Conservation (phyloP, 92 coral and sea anemone species). For the Zoanthus solanderi region DNA sequence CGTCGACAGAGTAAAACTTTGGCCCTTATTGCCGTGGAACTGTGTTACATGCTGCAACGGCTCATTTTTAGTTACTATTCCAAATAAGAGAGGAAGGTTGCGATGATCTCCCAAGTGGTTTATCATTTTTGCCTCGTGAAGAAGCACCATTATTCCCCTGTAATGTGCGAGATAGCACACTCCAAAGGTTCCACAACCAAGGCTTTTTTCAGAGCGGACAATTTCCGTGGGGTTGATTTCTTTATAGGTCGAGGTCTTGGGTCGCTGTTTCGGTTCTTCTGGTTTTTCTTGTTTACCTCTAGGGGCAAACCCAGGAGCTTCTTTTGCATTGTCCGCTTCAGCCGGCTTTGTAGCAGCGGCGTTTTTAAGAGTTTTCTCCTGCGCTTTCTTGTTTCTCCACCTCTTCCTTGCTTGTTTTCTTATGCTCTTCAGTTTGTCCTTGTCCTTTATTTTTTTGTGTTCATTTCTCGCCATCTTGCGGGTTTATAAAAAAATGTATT, state of each 20-base stretch:
- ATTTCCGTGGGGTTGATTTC: background rate
- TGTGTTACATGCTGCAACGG: background rate
- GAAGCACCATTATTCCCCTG: background rate
- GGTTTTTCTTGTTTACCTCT: background rate
- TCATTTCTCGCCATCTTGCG: constrained; percentile 45
- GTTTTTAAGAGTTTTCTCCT: constrained; percentile 30
- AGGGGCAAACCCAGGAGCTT: background rate
- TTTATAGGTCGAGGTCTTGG: background rate
- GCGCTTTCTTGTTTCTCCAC: constrained; percentile 52
- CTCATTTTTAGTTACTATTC: background rate
- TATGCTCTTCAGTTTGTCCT: constrained; percentile 3
- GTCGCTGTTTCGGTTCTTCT: background rate
- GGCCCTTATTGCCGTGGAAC: background rate
- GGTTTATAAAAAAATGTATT: background rate
- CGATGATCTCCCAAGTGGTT: background rate
- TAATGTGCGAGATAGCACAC: background rate
- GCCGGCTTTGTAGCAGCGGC: constrained; percentile 12
- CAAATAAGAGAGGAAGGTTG: background rate
- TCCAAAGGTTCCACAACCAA: background rate
- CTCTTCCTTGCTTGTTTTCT: constrained; percentile 33
- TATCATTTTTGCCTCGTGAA: background rate
- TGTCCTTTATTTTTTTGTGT: constrained; percentile 20
- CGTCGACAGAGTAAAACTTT: background rate
- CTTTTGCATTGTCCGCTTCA: background rate
- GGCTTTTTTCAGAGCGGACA: constrained; percentile 4